Conservation (phyloP, 2,113 vertebrate species). For the Mus spicilegus region DNA sequence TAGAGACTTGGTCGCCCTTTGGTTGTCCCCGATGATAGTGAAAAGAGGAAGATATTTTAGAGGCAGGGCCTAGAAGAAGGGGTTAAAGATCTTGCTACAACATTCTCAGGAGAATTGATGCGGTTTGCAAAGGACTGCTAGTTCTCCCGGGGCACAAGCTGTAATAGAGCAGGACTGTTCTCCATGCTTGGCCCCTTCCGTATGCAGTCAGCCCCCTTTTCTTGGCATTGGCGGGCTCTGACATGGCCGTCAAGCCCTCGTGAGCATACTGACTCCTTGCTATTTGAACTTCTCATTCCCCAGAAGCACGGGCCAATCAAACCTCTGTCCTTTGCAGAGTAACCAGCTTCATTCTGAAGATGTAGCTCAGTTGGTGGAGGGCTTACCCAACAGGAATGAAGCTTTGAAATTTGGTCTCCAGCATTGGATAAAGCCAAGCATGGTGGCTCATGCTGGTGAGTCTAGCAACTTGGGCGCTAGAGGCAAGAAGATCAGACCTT, state of each 20-base stretch:
- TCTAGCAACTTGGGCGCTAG: neutral
- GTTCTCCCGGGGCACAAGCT: neutral
- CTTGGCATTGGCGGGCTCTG: too few relatives aligned
- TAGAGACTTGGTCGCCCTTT: too few relatives aligned
- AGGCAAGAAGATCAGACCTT: neutral
- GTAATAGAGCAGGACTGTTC: neutral
- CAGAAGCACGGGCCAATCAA: neutral
- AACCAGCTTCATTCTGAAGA: neutral
- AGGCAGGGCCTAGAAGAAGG: too few relatives aligned
- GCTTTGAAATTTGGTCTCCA: neutral
- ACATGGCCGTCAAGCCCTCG: neutral
- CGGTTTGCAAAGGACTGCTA: neutral
- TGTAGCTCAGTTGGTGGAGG: neutral
- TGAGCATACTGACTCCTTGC: neutral
- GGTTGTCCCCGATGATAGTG: neutral
- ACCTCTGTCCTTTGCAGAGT: neutral
- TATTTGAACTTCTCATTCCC: neutral
- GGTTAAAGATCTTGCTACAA: too few relatives aligned
- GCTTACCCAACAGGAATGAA: too few relatives aligned
- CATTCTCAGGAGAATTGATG: neutral
- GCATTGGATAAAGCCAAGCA: neutral
- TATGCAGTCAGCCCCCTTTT: accelerated
- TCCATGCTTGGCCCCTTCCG: too few relatives aligned
- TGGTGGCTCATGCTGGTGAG: neutral
- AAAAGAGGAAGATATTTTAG: neutral